Evolutionary conservation across 2,113 vertebrate species (phyloP), one percentile per base, ranked within the genome.

Genomic region (Anoura caudifer): DNA sequence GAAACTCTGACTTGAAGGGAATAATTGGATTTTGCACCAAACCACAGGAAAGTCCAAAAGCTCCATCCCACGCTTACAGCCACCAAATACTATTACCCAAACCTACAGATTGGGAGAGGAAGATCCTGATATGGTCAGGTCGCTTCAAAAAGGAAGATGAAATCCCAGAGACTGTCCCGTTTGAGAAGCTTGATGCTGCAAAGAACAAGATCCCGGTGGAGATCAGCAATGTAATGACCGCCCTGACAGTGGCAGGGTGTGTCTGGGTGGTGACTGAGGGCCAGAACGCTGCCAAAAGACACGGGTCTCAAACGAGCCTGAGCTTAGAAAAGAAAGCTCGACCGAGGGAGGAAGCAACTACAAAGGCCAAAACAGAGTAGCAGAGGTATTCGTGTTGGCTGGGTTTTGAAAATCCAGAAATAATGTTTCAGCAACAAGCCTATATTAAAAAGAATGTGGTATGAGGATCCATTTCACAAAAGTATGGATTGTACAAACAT

Each of bases 101-200:
- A 41, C 99, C 99, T 41, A 98, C 99, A 0, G 31, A 98, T 0
- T 97, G 99, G 97, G 99, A 99, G 92, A 99, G 67, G 97, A 99
- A 94, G 97, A 97, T 99, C 1, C 91, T 99, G 69, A 0, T 99
- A 72, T 99, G 99, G 99, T 98, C 99, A 5, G 99, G 99, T 52
- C 98, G 99, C 83, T 99, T 98, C 98, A 99, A 99, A 98, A 99
- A 98, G 59, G 50, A 69, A 45, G 99, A 99, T 8, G 99, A 99
- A 87, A 99, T 99, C 92, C 99, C 99, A 95, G 99, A 99, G 85
- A 91, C 98, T 7, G 95, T 99, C 91, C 99, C 99, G 99, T 99
- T 59, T 59, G 56, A 59, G 56, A 59, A 3, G 56, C 24, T 59
- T 10, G 9, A 59, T 59, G 56, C 56, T 26, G 56, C 56, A 26